These are phyloP conservation scores for Capitulum mitella DNA, from an alignment of 2,888 invertebrate genomes.

Conservation along the genomic window DNA sequence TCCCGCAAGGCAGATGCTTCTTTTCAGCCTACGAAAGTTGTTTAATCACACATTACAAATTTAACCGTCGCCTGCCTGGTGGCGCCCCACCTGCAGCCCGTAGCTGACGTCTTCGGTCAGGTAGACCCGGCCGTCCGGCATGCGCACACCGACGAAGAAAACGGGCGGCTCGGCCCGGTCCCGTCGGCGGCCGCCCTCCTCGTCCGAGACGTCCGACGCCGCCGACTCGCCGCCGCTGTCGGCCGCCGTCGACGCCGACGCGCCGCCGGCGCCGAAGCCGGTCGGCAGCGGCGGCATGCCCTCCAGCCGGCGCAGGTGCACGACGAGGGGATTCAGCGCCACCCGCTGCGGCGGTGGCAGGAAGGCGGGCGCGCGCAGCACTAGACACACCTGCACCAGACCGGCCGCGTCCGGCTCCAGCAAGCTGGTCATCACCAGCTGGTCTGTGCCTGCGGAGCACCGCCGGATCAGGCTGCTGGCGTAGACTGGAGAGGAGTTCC, in stretches of 20 bases:
- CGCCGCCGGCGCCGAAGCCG: background rate
- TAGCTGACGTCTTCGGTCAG: background rate
- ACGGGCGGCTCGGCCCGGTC: too few relatives aligned
- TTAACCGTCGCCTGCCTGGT: background rate
- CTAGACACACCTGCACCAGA: background rate
- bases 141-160: background rate
- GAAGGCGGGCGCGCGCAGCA: constrained; percentile 3
- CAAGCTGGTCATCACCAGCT: background rate
- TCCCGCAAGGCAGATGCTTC: too few relatives aligned
- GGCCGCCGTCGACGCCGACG: background rate
- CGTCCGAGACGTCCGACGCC: background rate
- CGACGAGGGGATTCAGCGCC: background rate
- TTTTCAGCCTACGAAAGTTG: too few relatives aligned
- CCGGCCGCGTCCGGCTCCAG: background rate
- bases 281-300: background rate
- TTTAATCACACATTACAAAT: too few relatives aligned
- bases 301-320: background rate
- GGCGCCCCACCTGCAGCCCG: background rate
- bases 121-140: background rate
- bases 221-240: background rate
- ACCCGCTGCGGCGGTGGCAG: background rate
- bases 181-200: background rate
- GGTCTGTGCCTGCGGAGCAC: background rate
- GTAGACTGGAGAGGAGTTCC: too few relatives aligned
- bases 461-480: too few relatives aligned